Evolutionary conservation across 2,797 vertebrate species (phyloP).

Genomic region (Notolabrus celidotus): DNA sequence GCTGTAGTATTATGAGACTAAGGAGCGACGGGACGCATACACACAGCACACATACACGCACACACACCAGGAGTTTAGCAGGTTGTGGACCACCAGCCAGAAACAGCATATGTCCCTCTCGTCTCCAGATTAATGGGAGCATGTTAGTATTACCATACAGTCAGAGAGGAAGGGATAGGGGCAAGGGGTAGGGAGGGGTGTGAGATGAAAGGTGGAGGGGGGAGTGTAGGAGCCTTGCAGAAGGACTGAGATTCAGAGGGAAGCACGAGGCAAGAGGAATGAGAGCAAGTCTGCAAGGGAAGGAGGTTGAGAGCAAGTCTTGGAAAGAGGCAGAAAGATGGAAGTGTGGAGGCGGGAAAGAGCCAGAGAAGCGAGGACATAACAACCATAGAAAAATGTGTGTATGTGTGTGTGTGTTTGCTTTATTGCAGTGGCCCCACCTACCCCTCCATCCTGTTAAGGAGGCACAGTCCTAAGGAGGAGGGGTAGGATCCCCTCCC

Average conservation of each 20-base stretch:
- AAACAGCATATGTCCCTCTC: constrained; percentile 86
- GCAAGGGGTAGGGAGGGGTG: constrained; percentile 51
- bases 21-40: constrained; percentile 52
- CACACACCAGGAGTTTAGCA: constrained; percentile 81
- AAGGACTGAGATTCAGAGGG: constrained; percentile 55
- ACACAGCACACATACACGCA: constrained; percentile 52
- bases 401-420: constrained; percentile 73
- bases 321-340: constrained; percentile 69
- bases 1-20: constrained; percentile 81
- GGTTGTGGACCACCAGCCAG: constrained; percentile 86
- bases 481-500: constrained; percentile 83
- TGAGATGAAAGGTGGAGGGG: constrained; percentile 60
- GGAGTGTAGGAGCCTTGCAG: constrained; percentile 59
- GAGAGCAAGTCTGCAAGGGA: constrained; percentile 57
- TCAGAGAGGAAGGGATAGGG: constrained; percentile 69
- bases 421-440: constrained; percentile 85
- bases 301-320: constrained; percentile 62
- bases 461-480: constrained; percentile 80
- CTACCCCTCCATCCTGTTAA: constrained; percentile 83
- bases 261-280: constrained; percentile 63
- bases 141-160: constrained; percentile 85
- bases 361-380: constrained; percentile 72
- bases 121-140: constrained; percentile 87
- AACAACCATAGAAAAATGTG: constrained; percentile 82
- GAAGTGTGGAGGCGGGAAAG: constrained; percentile 77